Base-by-base conservation (phyloP, 2,888 invertebrate genomes). In the Thalpophila matura region DNA sequence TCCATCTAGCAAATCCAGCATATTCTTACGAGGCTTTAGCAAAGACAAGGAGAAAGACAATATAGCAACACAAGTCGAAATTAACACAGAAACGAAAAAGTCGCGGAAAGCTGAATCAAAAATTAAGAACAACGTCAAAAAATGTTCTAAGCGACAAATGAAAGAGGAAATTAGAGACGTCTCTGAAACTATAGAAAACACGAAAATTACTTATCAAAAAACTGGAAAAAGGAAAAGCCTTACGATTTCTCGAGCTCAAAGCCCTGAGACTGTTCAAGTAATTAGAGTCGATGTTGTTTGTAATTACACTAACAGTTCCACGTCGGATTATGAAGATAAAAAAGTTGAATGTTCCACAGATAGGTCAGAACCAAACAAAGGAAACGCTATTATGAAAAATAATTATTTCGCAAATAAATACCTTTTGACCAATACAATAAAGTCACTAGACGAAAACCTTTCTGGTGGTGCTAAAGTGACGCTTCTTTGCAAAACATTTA, bases 231-330 rank as follows among this genome's bases (percentile, higher is more conserved):
- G 93, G 61, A 94, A 93, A 85, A 93, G 94, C 72, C 83, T 95
- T 0, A 95, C 94, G 0, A 92, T 95, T 70, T 94, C 95, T 0
- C 87, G 94, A 43, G 82, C 90, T 9, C 92, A 91, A 66, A 95
- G 93, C 67, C 95, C 95, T 6, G 94, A 95, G 64, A 94, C 95
- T 0, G 87, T 94, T 9, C 95, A 95, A 83, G 90, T 95, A 1
- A 95, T 95, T 20, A 86, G 95, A 80, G 95, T 95, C 0, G 95
- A 95, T 65, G 94, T 95, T 6, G 91, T 95, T 9, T 91, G 93
- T 63, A 92, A 92, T 71, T 84, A 89, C 65, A 86, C 82, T 49
- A 75, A 75, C 33, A 86, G 80, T 38, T 69, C 84, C 0, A 68
- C 82, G 29, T 89, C 89, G 2, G 86, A 89, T 47, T 83, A 80